Evolutionary conservation across 2,888 invertebrate species (phyloP).

Genomic region (Slavum lentiscoides): DNA sequence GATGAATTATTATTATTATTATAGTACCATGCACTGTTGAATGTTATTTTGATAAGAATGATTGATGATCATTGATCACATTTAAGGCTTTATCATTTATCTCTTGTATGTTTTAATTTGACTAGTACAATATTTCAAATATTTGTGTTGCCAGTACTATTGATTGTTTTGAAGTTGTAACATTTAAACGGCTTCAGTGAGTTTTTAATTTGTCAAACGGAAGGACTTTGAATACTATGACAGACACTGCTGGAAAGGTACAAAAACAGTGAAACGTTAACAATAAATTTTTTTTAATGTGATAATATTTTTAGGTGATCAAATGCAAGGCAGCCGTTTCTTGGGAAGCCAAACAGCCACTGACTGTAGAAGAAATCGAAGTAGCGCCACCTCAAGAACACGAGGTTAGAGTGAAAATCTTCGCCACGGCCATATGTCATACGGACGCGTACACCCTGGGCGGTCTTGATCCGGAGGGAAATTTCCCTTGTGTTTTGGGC

Average conservation of each 20-base stretch:
- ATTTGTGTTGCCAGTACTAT: not conserved
- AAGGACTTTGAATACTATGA: conserved; percentile 5
- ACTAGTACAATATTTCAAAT: not conserved
- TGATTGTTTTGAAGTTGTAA: no score
- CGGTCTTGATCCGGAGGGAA: conserved; percentile 87
- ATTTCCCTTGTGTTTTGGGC: conserved; percentile 90
- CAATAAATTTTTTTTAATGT: not conserved
- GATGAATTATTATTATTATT: conserved; percentile 38
- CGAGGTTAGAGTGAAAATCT: conserved; percentile 83
- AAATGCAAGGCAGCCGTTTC: conserved; percentile 94
- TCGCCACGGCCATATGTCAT: conserved; percentile 85
- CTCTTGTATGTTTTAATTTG: not conserved
- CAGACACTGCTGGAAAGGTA: conserved; percentile 40
- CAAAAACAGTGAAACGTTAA: not conserved
- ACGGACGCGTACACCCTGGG: conserved; percentile 89
- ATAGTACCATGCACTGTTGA: conserved; percentile 30
- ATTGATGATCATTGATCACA: no score
- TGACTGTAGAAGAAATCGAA: conserved; percentile 87
- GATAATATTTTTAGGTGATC: conserved; percentile 67
- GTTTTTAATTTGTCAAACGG: not conserved
- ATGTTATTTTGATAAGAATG: not conserved
- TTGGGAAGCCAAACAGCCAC: conserved; percentile 88
- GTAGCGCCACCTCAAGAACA: conserved; percentile 92
- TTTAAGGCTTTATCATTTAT: not conserved
- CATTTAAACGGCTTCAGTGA: not conserved